Base-by-base conservation (phyloP, 2,888 invertebrate genomes). In the Cordylochernes scorpioides region DNA sequence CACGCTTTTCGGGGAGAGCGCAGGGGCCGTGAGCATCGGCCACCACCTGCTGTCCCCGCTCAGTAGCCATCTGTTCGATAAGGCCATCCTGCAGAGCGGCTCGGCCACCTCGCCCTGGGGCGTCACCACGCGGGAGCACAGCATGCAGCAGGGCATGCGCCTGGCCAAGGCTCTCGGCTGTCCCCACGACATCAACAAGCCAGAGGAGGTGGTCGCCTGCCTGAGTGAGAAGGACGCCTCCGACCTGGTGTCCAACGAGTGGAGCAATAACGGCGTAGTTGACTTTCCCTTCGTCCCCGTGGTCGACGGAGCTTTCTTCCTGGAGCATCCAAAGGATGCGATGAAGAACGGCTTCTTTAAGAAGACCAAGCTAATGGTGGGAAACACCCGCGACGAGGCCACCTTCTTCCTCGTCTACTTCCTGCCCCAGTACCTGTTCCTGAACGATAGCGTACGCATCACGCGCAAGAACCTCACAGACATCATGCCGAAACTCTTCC, bases 381-480 rank as follows among this genome's bases (percentile, higher is more conserved):
- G 91, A 18, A 75, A 74, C 28, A 86, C 88, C 52, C 69, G 71
- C 10, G 82, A 88, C 50, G 88, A 91, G 51, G 84, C 82, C 24
- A 77, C 74, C 50, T 91, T 77, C 53, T 88, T 84, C 50, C 74
- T 88, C 39, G 67, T 86, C 40, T 91, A 88, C 55, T 80, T 80
- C 49, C 14, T 13, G 6, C 73, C 75, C 4, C 72, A 75, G 46
- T 51, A 75, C 32, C 74, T 78, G 47, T 65, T 70, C 33, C 73
- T 25, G 53, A 71, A 77, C 48, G 74, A 77, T 51, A 72, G 75
- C 47, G 72, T 82, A 14, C 70, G 71, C 42, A 71, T 78, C 30
- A 65, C 66, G 34, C 59, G 72, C 36, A 69, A 72, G 37, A 71
- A 78, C 46, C 82, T 72, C 52, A 52, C 71, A 27, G 16, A 66